Evolutionary conservation across 2,113 vertebrate species (phyloP), one percentile per base, ranked within the genome.

Genomic region (Prionailurus bengalensis): DNA sequence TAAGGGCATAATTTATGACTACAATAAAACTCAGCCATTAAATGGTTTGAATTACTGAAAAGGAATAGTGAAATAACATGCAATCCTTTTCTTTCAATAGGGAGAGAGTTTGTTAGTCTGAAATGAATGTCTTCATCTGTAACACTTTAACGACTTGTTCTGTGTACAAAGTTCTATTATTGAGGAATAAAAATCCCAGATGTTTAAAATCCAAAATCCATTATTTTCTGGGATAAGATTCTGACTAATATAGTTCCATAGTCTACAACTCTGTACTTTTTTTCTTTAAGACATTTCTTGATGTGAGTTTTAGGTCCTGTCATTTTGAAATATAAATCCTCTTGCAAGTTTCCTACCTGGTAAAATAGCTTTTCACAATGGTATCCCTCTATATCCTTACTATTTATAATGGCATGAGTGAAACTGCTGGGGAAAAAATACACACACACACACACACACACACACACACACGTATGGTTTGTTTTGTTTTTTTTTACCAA

Each of bases 261-360:
- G 74, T 87, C 66, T 93, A 93, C 74, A 84, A 87, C 83, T 97
- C 48, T 92, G 87, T n/a, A 48, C n/a, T n/a, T 83, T 73, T 95
- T 96, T 86, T 92, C 85, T 93, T 98, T 87, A 95, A 95, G 73
- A 97, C 74, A 78, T 89, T 97, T 95, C 96, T 98, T 93, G 70
- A 97, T 96, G 70, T 94, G 66, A 92, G 70, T 96, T 97, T 96
- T 91, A 97, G 89, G 87, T 97, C 81, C 89, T 91, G 95, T 97
- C 96, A 97, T 91, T 97, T 97, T 98, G 97, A 98, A 97, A 98
- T 97, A 97, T 97, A 97, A 96, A 97, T 94, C 84, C 70, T 94
- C 51, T 92, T 94, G 33, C 45, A 98, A 96, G 95, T 97, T 95
- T 91, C 80, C 87, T 96, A 96, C 94, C 76, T 91, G 90, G 92